Evolutionary conservation across 2,888 invertebrate species (phyloP), one percentile per base, ranked within the genome.

Genomic region (Chaetogeoica ovagalla): DNA sequence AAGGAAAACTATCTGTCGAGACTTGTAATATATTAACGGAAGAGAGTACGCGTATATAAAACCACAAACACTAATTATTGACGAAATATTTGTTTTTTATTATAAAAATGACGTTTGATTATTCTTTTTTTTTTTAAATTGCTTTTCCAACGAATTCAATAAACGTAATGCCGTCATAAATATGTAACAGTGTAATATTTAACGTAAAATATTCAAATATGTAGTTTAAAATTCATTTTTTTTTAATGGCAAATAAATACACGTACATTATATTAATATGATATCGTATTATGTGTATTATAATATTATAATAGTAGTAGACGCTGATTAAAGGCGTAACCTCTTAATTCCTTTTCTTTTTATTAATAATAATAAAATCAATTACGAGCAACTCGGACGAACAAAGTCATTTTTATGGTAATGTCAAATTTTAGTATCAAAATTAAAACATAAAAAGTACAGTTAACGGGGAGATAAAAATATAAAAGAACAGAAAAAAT

Each of bases 121-220:
- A 75, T 75, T 75, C 39, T 57, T 30, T 2, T 30, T 30, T 30
- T 30, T 30, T 30, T 30, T 30, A 30, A n/a, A n/a, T 30, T 30
- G 4, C 23, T 23, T 66, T 39, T 5, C 39, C 21, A 74, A 65
- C 19, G 57, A 65, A 75, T 75, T 66, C 57, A 66, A 19, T 19
- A 57, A 65, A 65, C 37, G 57, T 57, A 2, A 30, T 17, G 19
- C 21, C 57, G 57, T 75, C 57, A 75, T 75, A 66, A 75, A 75
- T 66, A 75, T 75, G 55, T 55, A 75, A 75, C 37, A 57, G 39
- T 13, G 39, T 66, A 43, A n/a, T 65, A 39, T 55, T 65, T 66
- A 39, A 39, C 17, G 19, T 66, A 63, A 37, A 66, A 75, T 66
- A 75, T 75, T 66, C 23, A 75, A 57, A 66, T 75, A 39, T 21